Conservation (phyloP, 2,797 vertebrate species). For the Lutjanus argentimaculatus region DNA sequence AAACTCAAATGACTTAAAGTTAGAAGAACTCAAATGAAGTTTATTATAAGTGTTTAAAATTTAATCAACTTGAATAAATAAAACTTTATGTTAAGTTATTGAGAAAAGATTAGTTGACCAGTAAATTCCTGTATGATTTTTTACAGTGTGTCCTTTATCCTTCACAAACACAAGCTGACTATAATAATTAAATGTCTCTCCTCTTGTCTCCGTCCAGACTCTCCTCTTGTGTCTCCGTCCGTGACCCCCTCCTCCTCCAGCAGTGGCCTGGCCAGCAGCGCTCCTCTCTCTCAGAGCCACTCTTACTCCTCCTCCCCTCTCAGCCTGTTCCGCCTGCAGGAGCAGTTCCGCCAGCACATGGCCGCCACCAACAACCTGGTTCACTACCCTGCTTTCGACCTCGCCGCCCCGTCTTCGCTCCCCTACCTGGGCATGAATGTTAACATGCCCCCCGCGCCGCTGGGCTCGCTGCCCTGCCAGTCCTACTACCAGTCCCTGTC, state of each 20-base stretch:
- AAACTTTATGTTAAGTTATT: too few species aligned
- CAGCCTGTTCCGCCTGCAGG: constrained; percentile 98
- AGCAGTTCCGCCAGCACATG: constrained; percentile 99
- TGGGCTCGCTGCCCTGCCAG: constrained; percentile 96
- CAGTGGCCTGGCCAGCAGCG: constrained; percentile 76
- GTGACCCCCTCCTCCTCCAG: constrained; percentile 88
- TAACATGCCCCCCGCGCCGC: constrained; percentile 92
- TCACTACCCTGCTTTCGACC: constrained; percentile 97
- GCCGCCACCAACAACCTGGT: constrained; percentile 98
- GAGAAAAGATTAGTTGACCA: too few species aligned
- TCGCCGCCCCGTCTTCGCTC: constrained; percentile 91
- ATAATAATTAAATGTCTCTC: not conserved
- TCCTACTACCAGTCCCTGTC: constrained; percentile 98
- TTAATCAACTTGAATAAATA: too few species aligned
- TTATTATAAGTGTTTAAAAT: too few species aligned
- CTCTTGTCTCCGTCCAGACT: constrained; percentile 69
- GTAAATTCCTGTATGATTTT: too few species aligned
- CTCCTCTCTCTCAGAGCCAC: constrained; percentile 89
- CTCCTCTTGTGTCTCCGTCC: constrained; percentile 83
- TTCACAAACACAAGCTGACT: not conserved
- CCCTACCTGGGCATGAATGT: constrained; percentile 98
- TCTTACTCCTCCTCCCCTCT: constrained; percentile 97
- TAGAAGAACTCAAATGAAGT: too few species aligned
- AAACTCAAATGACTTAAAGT: too few species aligned
- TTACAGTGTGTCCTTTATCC: not conserved